Conservation (phyloP, 64 coral and sea anemone genomes). For the Dendrophyllia cribrosa region DNA sequence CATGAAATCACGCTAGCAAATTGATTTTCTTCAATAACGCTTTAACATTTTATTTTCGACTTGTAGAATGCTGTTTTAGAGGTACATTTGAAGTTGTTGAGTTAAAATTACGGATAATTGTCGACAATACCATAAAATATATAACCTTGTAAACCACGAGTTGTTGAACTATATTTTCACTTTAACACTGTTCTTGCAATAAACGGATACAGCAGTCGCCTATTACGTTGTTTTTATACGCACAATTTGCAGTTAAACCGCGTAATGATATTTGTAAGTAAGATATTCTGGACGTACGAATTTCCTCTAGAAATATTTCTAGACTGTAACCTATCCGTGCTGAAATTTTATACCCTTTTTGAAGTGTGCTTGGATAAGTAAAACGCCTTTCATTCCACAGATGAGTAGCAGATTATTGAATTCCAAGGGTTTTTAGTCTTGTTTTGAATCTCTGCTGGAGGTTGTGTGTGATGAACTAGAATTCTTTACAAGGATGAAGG, state of each 20-base stretch:
- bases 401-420: constrained; percentile 35
- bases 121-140: no score
- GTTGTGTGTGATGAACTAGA: background rate
- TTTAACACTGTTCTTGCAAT: background rate
- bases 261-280: background rate
- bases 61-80: background rate
- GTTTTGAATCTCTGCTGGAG: constrained; percentile 8
- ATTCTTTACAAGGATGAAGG: background rate
- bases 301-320: constrained; percentile 40
- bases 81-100: background rate
- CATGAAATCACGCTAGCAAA: background rate
- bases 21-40: background rate
- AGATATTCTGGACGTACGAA: background rate
- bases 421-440: constrained; percentile 15
- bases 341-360: constrained; percentile 24
- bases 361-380: background rate
- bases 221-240: background rate
- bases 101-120: no score
- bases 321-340: constrained; percentile 29
- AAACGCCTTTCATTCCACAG: constrained; percentile 17
- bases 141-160: no score
- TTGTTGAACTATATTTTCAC: background rate
- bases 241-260: background rate
- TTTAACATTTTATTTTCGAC: background rate
- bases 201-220: background rate